Conservation (phyloP, 1,140 invertebrate species). For the Drosophila chauvacae region DNA sequence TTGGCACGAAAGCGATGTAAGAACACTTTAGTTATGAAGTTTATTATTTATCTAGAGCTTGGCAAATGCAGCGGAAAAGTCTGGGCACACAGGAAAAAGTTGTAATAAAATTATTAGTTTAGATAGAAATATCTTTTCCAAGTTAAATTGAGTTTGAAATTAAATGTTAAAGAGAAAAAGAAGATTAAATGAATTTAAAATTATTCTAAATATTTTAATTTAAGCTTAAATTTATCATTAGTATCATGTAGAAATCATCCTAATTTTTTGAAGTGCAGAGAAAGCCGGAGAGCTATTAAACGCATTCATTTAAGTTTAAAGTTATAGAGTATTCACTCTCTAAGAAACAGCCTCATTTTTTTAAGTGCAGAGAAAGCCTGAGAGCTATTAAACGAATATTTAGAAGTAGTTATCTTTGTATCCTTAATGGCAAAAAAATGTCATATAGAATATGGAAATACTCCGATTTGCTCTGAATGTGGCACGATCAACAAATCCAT, state of each 20-base stretch:
- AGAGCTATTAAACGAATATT: neutral
- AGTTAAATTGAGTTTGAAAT: neutral
- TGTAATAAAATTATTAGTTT: too few species aligned
- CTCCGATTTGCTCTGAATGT: neutral
- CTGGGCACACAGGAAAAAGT: neutral
- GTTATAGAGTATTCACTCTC: too few species aligned
- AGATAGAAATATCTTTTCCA: too few species aligned
- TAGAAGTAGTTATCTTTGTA: conserved; percentile 2
- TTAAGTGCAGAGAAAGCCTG: too few species aligned
- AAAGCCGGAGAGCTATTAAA: neutral
- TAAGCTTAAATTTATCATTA: too few species aligned
- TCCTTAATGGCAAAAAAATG: conserved; percentile 4
- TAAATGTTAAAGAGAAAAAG: too few species aligned
- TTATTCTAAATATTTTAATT: too few species aligned
- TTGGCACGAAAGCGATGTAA: conserved; percentile 11
- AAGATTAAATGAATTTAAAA: too few species aligned
- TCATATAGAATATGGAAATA: conserved; percentile 9
- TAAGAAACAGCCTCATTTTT: too few species aligned
- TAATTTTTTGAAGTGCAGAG: neutral
- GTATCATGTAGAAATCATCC: too few species aligned
- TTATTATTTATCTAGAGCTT: conserved; percentile 19
- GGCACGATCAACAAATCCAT: neutral
- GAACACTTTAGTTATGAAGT: conserved; percentile 14
- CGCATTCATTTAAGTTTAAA: too few species aligned
- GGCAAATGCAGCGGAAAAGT: neutral